A percentile compares a stretch with the other conserved stretches of the same genome.
These are phyloP conservation scores for Pitangus sulphuratus DNA, from an alignment of 2,797 vertebrate species.

Conservation along the genomic window DNA sequence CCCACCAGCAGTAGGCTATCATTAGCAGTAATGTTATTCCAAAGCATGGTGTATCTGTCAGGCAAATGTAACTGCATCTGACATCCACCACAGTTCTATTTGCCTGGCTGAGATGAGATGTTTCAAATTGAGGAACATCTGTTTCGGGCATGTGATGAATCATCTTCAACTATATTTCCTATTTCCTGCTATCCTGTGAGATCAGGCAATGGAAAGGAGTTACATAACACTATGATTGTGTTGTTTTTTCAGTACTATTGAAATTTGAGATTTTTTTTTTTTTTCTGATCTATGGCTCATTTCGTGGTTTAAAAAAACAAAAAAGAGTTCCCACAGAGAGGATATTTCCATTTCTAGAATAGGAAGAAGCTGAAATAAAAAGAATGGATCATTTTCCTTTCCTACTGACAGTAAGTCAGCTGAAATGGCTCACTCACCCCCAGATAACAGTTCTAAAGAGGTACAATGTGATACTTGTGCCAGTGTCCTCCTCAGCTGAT, in stretches of 20 bases:
- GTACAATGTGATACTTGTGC: background rate
- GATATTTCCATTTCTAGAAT: background rate
- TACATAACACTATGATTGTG: background rate
- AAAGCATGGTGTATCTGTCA: slow-evolving; percentile 22
- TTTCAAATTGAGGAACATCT: slow-evolving; percentile 52
- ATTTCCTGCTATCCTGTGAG: slow-evolving; percentile 24
- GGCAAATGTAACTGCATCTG: slow-evolving; percentile 43
- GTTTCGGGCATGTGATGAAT: slow-evolving; percentile 7
- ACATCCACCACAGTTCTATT: slow-evolving; percentile 27
- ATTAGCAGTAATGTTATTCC: slow-evolving; percentile 61
- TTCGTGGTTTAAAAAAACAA: background rate
- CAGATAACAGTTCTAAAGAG: background rate
- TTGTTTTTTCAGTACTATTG: background rate
- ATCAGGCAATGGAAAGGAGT: slow-evolving; percentile 27
- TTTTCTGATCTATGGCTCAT: background rate
- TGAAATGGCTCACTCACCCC: background rate
- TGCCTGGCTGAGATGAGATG: background rate
- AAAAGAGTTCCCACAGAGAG: background rate
- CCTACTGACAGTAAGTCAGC: background rate
- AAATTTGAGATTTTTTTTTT: background rate
- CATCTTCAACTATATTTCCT: slow-evolving; percentile 35
- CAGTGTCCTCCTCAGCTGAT: background rate
- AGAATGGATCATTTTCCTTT: background rate
- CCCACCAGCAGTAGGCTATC: slow-evolving; percentile 35
- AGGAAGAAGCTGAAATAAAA: background rate